Conservation (phyloP, 1,140 invertebrate species). For the Adoxophyes honmai region DNA sequence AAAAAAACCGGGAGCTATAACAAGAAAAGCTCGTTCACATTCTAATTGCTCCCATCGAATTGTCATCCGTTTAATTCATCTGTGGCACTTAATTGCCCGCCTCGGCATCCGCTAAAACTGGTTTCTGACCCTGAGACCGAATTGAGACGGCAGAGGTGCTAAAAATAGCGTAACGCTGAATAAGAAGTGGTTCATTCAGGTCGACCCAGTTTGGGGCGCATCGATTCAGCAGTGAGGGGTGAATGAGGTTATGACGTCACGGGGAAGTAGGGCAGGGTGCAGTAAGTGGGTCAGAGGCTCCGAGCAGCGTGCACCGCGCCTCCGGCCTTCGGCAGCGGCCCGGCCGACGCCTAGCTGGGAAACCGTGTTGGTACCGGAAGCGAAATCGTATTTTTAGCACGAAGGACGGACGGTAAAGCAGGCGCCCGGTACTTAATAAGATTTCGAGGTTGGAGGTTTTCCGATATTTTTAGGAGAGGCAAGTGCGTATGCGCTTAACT, state of each 20-base stretch:
- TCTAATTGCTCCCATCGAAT: slow-evolving; percentile 19
- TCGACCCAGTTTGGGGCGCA: slow-evolving; percentile 60
- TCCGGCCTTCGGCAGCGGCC: slow-evolving; percentile 8
- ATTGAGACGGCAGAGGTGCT: slow-evolving; percentile 30
- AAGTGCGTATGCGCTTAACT: too few species aligned
- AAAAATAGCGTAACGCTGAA: slow-evolving; percentile 58
- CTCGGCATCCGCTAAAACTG: slow-evolving; percentile 35
- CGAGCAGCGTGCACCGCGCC: slow-evolving; percentile 24
- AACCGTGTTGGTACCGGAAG: slow-evolving; percentile 7
- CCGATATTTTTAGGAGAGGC: too few species aligned
- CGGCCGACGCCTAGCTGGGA: not conserved
- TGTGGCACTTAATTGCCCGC: slow-evolving; percentile 31
- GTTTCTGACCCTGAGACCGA: slow-evolving; percentile 24
- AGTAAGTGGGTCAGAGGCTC: slow-evolving; percentile 49
- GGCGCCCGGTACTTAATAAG: too few species aligned
- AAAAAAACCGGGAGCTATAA: too few species aligned
- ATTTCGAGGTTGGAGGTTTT: too few species aligned
- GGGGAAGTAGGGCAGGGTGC: slow-evolving; percentile 60
- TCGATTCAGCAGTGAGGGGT: slow-evolving; percentile 62
- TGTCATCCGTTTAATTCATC: slow-evolving; percentile 27
- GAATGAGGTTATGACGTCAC: slow-evolving; percentile 54
- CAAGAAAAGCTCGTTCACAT: slow-evolving; percentile 1
- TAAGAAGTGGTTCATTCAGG: slow-evolving; percentile 61
- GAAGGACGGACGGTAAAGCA: slow-evolving; percentile 1
- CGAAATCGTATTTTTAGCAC: slow-evolving; percentile 25